Conservation (phyloP, 2,888 invertebrate genomes). For the Rhogogaster chlorosoma region DNA sequence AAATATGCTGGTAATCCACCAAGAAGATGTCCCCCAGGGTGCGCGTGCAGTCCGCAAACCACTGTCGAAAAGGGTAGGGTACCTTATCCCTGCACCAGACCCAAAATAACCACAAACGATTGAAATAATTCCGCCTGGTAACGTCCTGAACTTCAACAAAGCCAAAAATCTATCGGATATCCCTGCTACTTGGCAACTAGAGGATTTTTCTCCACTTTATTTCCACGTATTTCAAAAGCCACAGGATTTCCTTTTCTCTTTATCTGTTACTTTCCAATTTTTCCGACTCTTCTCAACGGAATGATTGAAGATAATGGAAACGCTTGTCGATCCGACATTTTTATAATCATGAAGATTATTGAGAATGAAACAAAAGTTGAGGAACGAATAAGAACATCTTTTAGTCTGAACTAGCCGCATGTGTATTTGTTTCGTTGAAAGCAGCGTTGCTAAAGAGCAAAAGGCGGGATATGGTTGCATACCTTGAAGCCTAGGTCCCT, state of each 20-base stretch:
- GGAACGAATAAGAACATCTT: neutral
- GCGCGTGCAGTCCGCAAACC: neutral
- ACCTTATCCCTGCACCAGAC: neutral
- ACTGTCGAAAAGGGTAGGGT: neutral
- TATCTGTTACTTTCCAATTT: neutral
- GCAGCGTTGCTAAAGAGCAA: neutral
- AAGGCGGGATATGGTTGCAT: neutral
- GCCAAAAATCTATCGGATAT: constrained; percentile 28
- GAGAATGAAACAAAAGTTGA: neutral
- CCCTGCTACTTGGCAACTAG: constrained; percentile 1
- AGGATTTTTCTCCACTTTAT: neutral
- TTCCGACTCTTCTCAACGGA: neutral
- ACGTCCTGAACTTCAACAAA: constrained; percentile 18
- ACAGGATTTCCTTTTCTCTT: neutral
- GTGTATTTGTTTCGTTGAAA: constrained; percentile 6
- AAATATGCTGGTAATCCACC: constrained; percentile 56
- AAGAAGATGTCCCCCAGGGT: constrained; percentile 29
- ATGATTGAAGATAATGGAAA: neutral
- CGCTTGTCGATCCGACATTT: neutral
- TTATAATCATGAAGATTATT: neutral
- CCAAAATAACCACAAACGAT: constrained; percentile 26
- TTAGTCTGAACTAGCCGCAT: neutral
- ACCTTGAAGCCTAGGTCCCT: neutral
- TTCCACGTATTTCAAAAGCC: neutral
- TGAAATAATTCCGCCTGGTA: constrained; percentile 39